These are phyloP conservation scores for Argopecten irradians DNA, from an alignment of 1,140 invertebrate genomes.

Conservation along the genomic window DNA sequence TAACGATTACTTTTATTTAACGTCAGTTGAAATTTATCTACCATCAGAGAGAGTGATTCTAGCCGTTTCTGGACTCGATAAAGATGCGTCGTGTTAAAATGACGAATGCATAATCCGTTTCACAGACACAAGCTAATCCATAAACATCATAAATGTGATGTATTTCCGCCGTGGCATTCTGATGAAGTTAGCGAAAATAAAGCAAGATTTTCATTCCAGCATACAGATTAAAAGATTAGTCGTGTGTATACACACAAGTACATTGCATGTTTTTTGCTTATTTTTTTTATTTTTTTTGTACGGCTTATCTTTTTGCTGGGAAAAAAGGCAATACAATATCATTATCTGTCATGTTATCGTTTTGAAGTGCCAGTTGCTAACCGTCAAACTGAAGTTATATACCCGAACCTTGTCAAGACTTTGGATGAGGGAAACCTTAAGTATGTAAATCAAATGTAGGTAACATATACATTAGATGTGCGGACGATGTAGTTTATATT, in stretches of 20 bases:
- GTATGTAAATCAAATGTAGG: no score
- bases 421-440: no score
- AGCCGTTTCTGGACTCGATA: neutral
- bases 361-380: no score
- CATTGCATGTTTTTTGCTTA: neutral
- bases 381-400: no score
- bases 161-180: neutral
- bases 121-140: neutral
- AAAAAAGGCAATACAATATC: neutral
- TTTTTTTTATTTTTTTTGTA: no score
- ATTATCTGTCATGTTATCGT: neutral
- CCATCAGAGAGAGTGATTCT: neutral
- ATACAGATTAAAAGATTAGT: neutral
- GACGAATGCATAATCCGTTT: neutral
- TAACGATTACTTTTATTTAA: neutral
- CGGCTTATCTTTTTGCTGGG: no score
- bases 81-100: neutral
- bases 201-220: neutral
- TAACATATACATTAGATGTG: no score
- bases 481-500: no score
- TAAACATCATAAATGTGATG: neutral
- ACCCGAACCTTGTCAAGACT: no score
- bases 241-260: neutral
- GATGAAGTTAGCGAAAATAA: neutral
- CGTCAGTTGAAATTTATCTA: neutral